Evolutionary conservation across 2,797 vertebrate species (phyloP), one percentile per base, ranked within the genome.

Genomic region (Sebastes steindachneri): DNA sequence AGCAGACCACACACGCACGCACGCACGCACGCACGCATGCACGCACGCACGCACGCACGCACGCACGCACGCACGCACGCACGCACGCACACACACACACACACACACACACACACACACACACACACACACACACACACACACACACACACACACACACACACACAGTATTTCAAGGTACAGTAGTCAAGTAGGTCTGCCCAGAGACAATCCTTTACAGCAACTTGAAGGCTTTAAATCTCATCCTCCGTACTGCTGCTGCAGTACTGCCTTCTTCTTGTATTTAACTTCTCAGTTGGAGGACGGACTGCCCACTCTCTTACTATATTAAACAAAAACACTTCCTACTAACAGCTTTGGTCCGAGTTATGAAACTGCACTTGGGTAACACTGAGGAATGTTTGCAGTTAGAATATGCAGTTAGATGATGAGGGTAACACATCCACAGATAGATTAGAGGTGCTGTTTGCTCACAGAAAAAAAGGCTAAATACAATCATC

Each of bases 261-360:
- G 87, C 91, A 77, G 86, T 72, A 63, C 55, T 71, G 54, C 70
- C 74, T 80, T 80, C 73, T 72, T 77, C 73, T 70, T 77, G n/a
- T 68, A 19, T 84, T 83, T 87, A 77, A 84, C 86, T 83, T 85
- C 80, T 91, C 77, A 72, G 80, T 75, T 54, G 83, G 87, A 79
- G 89, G 80, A 84, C 51, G 48, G 41, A 57, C 89, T 88, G 83
- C 91, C 91, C 88, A 92, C 90, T 88, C 91, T 88, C 76, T 77
- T 89, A 87, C 92, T 91, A 90, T 89, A 91, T 91, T 84, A 91
- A 94, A 92, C 87, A 88, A 86, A 90, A 85, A 82, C 81, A 77
- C 88, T 87, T 92, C 87, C 92, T 89, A 85, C 89, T 88, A 82
- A 82, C 88, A 82, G 86, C 83, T 88, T 86, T 84, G 78, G 81